Percentiles rank a stretch among this genome's conserved stretches.
These are phyloP conservation scores for Diceros bicornis DNA, from an alignment of 2,797 vertebrate species.

Conservation along the genomic window DNA sequence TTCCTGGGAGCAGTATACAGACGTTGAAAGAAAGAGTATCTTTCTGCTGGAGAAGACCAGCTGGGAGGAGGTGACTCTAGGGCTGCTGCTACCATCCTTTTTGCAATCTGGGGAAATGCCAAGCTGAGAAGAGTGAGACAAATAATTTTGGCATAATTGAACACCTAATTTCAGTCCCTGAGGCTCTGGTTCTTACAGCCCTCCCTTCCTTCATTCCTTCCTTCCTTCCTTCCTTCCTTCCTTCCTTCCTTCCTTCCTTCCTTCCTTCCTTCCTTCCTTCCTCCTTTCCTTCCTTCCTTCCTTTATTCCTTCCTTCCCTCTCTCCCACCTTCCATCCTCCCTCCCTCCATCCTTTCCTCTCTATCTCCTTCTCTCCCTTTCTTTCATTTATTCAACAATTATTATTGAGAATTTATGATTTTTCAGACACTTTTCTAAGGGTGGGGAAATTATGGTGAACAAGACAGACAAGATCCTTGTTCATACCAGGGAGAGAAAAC, in stretches of 20 bases:
- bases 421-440: conserved; percentile 36
- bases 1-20: neutral
- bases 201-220: neutral
- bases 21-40: neutral
- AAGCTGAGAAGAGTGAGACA: neutral
- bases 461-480: neutral
- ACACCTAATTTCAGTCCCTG: neutral
- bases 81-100: neutral
- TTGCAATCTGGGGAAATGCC: neutral
- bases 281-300: neutral
- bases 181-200: neutral
- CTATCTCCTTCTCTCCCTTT: neutral
- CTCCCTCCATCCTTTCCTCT: too few species aligned
- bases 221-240: neutral
- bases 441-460: neutral
- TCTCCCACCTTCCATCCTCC: neutral
- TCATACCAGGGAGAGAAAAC: neutral
- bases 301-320: neutral
- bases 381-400: neutral
- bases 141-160: neutral
- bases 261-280: neutral
- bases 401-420: neutral
- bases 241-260: neutral
- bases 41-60: conserved; percentile 25
- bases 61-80: neutral